Evolutionary conservation across 2,888 invertebrate species (phyloP), one percentile per base, ranked within the genome.

Genomic region (Amaurobius ferox): DNA sequence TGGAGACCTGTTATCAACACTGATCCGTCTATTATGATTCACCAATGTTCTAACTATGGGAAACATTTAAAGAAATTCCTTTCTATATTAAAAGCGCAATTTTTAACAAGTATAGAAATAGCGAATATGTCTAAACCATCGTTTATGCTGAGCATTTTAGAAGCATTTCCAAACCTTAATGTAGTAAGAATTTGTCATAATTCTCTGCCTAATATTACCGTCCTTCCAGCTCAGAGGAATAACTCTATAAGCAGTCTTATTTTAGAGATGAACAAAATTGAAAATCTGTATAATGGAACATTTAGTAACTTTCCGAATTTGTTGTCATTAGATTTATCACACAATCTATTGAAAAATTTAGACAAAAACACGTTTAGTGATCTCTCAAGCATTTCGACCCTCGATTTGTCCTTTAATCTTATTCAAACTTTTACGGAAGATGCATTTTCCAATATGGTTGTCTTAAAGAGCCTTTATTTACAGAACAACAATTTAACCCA

Each of bases 391-490:
- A 48, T 85, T 11, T 68, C 28, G 16, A 39, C 23, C n/a, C 61
- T 85, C 0, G 73, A 78, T 44, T 19, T 85, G 16, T 78, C 85
- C 1, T 23, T 29, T 23, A 85, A 85, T 44, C 13, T 35, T 28
- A 78, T 85, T 5, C 16, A n/a, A 11, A 28, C 2, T n/a, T 66
- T 85, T 32, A 39, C 73, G n/a, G 35, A 61, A 5, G n/a, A 30
- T 28, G 32, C 62, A 13, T 67, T 85, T 26, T 19, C 1, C 9
- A 30, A 16, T 2, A 9, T 62, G 7, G 16, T 64, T 5, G 35
- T 67, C 40, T 28, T 85, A 23, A 35, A 68, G 16, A 13, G n/a
- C 5, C n/a, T 85, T 11, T 48, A 55, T 16, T 23, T 85, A 6
- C 40, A 16, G 23, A 73, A 78, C n/a, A 85, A 85, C 28, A 39